phyloP scores from a whole-genome alignment of 1,140 invertebrate species.

The Atta cephalotes region DNA sequence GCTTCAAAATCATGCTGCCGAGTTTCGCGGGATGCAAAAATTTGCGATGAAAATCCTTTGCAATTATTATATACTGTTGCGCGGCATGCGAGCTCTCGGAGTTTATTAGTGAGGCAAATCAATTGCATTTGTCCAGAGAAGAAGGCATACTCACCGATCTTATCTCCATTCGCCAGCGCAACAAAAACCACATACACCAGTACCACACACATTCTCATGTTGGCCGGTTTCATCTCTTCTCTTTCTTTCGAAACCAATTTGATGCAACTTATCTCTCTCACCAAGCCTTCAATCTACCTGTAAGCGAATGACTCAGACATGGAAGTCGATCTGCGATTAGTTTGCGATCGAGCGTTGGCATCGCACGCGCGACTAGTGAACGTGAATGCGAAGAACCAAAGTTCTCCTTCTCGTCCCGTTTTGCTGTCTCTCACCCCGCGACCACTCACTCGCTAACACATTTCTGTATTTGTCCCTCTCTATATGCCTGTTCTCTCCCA shows the following conservation, averaged over 20 bases:
- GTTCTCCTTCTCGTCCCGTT: conserved; percentile 44
- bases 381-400: conserved; percentile 27
- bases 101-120: background rate
- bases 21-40: background rate
- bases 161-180: background rate
- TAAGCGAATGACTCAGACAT: background rate
- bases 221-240: background rate
- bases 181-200: background rate
- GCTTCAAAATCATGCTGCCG: background rate
- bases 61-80: background rate
- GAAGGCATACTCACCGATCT: background rate
- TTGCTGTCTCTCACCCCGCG: conserved; percentile 32
- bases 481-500: background rate
- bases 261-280: background rate
- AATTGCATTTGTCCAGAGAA: background rate
- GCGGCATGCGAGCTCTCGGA: background rate
- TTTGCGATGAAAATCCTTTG: background rate
- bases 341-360: conserved; percentile 58
- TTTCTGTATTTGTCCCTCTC: conserved; percentile 43
- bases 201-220: background rate
- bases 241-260: background rate
- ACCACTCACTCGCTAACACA: conserved; percentile 9
- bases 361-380: conserved; percentile 55
- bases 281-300: too few relatives aligned
- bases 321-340: conserved; percentile 25